Evolutionary conservation across 64 coral and sea anemone species (phyloP), one percentile per base, ranked within the genome.

Genomic region (Hydrozoanthus tunicans): DNA sequence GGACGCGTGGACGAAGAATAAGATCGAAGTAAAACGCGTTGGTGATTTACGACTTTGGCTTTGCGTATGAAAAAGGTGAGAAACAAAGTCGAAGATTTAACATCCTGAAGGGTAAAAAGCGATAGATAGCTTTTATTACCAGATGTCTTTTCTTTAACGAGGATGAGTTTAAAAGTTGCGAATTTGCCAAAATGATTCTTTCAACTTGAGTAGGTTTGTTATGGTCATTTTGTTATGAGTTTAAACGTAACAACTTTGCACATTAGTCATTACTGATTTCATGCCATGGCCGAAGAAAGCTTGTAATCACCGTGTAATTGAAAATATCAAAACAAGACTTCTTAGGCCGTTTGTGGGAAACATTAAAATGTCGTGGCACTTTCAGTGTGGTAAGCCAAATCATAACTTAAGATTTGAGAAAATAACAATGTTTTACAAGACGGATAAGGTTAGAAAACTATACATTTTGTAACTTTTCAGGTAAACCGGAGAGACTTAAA

Each of bases 1-100:
- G 9, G 1, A 53, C 53, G 71, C 82, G 82, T 70, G 66, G 65
- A 56, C 15, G 64, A 4, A 17, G 13, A 14, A 65, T 53, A 71
- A 71, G 65, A 70, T 6, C 65, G 17, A 10, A 57, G 43, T 20
- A 56, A 62, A 14, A 53, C 70, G 10, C 64, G 14, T 53, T 59
- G 55, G 2, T 57, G 52, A 61, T 5, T 10, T 14, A 82, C 60
- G 60, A 43, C 81, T 13, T 62, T 24, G 25, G 11, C 64, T 68
- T 69, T 25, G 53, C 12, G 15, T 66, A 56, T 66, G 64, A 81
- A 20, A 8, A 65, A 71, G 82, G 82, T 86, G 65, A 55, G 82
- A 58, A 71, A 79, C 68, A 71, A 73, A 24, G 25, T 43, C 70
- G n/a, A 69, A 17, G 15, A 69, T 20, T 17, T 43, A 43, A 43